These are phyloP conservation scores for Halocynthia aurantium DNA, from an alignment of 23 tunicate species.

Conservation along the genomic window DNA sequence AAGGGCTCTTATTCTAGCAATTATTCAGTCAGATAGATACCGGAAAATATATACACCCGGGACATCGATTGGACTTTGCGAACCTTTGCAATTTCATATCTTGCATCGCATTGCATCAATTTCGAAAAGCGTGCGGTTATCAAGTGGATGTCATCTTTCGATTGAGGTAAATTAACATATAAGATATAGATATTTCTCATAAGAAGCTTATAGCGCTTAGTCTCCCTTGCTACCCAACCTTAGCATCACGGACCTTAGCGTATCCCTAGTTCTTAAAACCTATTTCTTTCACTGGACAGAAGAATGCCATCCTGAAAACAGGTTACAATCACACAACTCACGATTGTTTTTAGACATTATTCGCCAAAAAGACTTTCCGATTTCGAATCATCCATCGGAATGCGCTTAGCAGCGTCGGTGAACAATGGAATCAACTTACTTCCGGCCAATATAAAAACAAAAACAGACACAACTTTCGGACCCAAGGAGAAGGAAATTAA, in stretches of 20 bases:
- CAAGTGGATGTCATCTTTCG: constrained; percentile 7
- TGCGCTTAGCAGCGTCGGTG: not conserved
- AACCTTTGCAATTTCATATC: constrained; percentile 16
- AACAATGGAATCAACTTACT: constrained; percentile 1
- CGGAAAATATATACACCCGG: not conserved
- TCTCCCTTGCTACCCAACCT: too few relatives aligned
- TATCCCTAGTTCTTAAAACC: too few relatives aligned
- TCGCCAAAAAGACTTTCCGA: constrained; percentile 4
- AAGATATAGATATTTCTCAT: too few relatives aligned
- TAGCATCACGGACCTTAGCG: too few relatives aligned
- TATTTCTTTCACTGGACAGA: too few relatives aligned
- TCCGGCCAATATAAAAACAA: not conserved
- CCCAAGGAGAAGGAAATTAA: constrained; percentile 6
- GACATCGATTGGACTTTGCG: constrained; percentile 10
- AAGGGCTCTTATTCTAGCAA: too few relatives aligned
- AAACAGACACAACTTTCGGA: constrained; percentile 12
- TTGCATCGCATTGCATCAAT: constrained; percentile 4
- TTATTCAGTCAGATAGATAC: too few relatives aligned
- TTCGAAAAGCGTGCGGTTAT: constrained; percentile 8
- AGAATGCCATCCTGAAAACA: too few relatives aligned
- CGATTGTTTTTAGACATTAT: not conserved
- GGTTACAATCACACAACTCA: too few relatives aligned
- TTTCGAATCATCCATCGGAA: constrained; percentile 18
- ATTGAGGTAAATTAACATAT: not conserved
- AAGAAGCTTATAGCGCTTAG: too few relatives aligned